These are phyloP conservation scores for Dysmachus trigonus DNA, from an alignment of 2,888 invertebrate genomes.

Conservation along the genomic window DNA sequence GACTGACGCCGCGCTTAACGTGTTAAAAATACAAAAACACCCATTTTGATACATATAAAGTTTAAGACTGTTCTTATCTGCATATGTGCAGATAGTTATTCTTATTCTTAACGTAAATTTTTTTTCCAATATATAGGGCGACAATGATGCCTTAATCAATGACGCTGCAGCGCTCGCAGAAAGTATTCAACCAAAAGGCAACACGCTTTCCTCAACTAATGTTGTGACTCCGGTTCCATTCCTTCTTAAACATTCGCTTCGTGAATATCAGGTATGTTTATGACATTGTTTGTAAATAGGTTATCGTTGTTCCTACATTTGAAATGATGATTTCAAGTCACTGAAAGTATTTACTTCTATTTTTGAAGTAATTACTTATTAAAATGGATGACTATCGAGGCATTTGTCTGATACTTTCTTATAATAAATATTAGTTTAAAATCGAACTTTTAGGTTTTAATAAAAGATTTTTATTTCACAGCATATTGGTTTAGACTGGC, in stretches of 20 bases:
- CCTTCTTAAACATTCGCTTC: slow-evolving; percentile 85
- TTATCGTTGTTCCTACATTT: not conserved
- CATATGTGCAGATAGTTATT: too few relatives aligned
- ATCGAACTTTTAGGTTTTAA: not conserved
- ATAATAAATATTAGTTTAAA: not conserved
- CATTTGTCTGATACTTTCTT: slow-evolving; percentile 44
- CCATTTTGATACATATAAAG: too few relatives aligned
- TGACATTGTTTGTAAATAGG: not conserved
- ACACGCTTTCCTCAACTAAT: slow-evolving; percentile 92
- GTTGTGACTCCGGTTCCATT: slow-evolving; percentile 94
- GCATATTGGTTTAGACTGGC: slow-evolving; percentile 96
- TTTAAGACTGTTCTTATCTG: not conserved
- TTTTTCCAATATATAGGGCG: slow-evolving; percentile 50
- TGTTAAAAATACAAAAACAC: too few relatives aligned
- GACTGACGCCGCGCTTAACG: too few relatives aligned
- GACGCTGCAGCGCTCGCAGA: slow-evolving; percentile 94
- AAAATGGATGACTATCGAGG: slow-evolving; percentile 36
- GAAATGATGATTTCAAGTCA: slow-evolving; percentile 26
- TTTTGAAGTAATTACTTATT: slow-evolving; percentile 33
- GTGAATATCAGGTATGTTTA: slow-evolving; percentile 79
- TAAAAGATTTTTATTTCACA: slow-evolving; percentile 58
- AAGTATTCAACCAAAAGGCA: slow-evolving; percentile 97
- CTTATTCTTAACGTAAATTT: not conserved
- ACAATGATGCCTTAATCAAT: slow-evolving; percentile 80
- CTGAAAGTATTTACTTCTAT: slow-evolving; percentile 42